Evolutionary conservation across 2,797 vertebrate species (phyloP), one percentile per base, ranked within the genome.

Genomic region (Emys orbicularis): DNA sequence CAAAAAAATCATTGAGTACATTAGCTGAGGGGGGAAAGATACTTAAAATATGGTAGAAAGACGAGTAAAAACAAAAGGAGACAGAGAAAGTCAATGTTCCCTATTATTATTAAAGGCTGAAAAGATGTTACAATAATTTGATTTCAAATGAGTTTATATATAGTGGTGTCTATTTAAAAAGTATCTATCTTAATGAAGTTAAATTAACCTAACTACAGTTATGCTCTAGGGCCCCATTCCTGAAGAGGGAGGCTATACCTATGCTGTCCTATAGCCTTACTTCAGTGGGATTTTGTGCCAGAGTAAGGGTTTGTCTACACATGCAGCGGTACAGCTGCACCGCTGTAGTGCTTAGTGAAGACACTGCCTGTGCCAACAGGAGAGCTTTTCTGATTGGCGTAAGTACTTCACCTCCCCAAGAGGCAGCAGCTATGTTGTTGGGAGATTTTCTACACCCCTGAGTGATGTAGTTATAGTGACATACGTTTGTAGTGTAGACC

Each of bases 1-100:
- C n/a, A n/a, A n/a, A n/a, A n/a, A n/a, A n/a, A n/a, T n/a, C n/a
- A n/a, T n/a, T n/a, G n/a, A n/a, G n/a, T n/a, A n/a, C n/a, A n/a
- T n/a, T n/a, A n/a, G n/a, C n/a, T n/a, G 8, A 59, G 6, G 0
- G 1, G 4, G 9, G 19, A 31, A 83, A 6, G 0, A 0, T 29
- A 83, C 23, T 13, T 50, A 54, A 44, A 49, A 90, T 76, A 3
- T 53, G 83, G 47, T 7, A 44, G 1, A 47, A 37, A 80, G 50
- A 2, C n/a, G 77, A 83, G 3, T 1, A 83, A 59, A 79, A 81
- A 3, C 0, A 0, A 65, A 76, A 53, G 61, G 21, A 68, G 18
- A 13, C 2, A 5, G 4, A 89, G 23, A 16, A 59, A 29, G 19
- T 15, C 0, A 0, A n/a, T 81, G 1, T 56, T 68, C 13, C 72